Base-by-base conservation (phyloP, 1,140 invertebrate species). In the Drosophila malerkotliana region DNA sequence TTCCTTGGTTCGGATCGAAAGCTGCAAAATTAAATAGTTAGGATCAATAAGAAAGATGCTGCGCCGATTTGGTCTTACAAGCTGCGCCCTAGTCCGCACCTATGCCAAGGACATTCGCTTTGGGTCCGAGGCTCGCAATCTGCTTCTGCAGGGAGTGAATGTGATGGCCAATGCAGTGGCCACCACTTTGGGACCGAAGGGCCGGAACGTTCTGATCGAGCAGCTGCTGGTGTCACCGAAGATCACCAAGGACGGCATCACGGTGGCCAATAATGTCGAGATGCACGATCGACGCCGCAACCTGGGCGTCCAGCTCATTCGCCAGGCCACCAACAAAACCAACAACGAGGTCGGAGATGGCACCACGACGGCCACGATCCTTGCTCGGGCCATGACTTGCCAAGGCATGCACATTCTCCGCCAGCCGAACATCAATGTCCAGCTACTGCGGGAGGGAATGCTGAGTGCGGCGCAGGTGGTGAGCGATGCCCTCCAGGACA, bases 161-260 rank as follows among this genome's bases (percentile, higher is more conserved):
- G 94, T 98, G 14, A 93, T 99, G 34, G 96, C 98, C 64, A 97
- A 99, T 94, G 97, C 98, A 28, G 98, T 99, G 12, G 97, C 98
- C 7, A 97, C 98, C 28, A 99, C 98, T 2, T 97, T 99, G 97
- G 98, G 98, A 44, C 98, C 98, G 30, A 98, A 98, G 93, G 98
- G 98, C 21, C 94, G 98, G 44, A 99, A 99, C 93, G 98, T 99
- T 1, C 97, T 99, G 51, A 93, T 99, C 67, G 98, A 99, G 92
- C 97, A 98, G 92, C 96, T 96, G 18, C 98, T 97, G 96, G 97
- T 97, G 9, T 96, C 96, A 63, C 98, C 98, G n/a, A 98, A 98
- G 93, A 99, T 99, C 79, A 99, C 98, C 2, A 99, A 99, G 92
- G 98, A 99, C 92, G 98, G 98, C 73, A 97, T 98, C 0, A 99